A percentile compares a stretch with the other conserved stretches of the same genome.
These are phyloP conservation scores for Genyomyrus donnyi DNA, from an alignment of 2,113 vertebrate species.

Conservation along the genomic window DNA sequence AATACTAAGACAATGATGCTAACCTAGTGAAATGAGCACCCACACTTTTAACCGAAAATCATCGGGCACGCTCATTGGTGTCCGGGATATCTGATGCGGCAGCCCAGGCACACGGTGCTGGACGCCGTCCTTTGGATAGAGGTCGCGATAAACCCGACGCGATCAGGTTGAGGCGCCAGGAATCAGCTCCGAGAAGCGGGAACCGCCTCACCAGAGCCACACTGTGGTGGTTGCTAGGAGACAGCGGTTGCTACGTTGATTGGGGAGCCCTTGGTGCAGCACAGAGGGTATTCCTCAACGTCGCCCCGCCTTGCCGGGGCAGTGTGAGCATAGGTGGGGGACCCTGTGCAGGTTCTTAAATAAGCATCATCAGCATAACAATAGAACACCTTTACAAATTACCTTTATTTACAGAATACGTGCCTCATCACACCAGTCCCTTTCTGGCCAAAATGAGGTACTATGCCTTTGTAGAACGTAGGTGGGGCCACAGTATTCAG, in stretches of 20 bases:
- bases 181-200: background rate
- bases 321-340: background rate
- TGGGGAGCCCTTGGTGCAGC: constrained; percentile 2
- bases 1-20: background rate
- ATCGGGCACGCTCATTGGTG: background rate
- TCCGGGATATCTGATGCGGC: background rate
- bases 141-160: background rate
- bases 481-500: background rate
- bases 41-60: background rate
- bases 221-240: constrained; percentile 6
- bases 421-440: background rate
- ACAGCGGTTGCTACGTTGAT: constrained; percentile 1
- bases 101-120: background rate
- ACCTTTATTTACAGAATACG: background rate
- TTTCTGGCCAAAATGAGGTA: background rate
- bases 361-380: background rate
- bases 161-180: background rate
- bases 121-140: background rate
- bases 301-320: background rate
- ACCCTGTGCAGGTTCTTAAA: background rate
- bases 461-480: background rate
- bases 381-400: background rate
- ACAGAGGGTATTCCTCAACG: background rate
- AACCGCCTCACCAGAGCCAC: background rate
- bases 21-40: background rate